phyloP scores from a whole-genome alignment of 2,797 vertebrate genomes.

The Emys orbicularis region DNA sequence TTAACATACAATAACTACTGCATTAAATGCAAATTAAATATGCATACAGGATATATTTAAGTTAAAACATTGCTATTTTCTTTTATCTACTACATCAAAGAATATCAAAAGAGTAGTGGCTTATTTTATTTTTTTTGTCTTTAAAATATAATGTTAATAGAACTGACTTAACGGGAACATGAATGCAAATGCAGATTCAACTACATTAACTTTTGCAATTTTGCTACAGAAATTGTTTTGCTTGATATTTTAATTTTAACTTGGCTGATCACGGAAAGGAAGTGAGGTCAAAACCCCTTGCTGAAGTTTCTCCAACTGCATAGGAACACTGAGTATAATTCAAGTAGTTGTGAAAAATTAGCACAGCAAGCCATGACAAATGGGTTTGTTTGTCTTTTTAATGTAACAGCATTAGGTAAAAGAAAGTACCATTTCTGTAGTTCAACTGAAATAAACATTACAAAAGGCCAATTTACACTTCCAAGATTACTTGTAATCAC shows the following conservation, averaged over 20 bases:
- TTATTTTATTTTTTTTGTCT: neutral
- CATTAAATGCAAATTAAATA: constrained; percentile 58
- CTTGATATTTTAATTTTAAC: constrained; percentile 69
- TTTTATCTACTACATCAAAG: constrained; percentile 70
- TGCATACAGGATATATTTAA: constrained; percentile 42
- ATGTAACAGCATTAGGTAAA: constrained; percentile 22
- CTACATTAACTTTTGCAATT: constrained; percentile 66
- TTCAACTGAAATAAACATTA: constrained; percentile 61
- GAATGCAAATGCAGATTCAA: constrained; percentile 60
- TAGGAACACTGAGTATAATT: constrained; percentile 20
- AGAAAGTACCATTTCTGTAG: constrained; percentile 3
- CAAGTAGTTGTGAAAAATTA: constrained; percentile 36
- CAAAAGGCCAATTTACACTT: constrained; percentile 68
- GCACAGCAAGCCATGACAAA: neutral
- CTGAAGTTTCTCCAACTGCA: constrained; percentile 16
- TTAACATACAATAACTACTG: constrained; percentile 39
- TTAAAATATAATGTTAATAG: neutral
- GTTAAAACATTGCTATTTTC: constrained; percentile 63
- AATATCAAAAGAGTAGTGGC: constrained; percentile 12
- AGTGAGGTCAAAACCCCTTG: constrained; percentile 13
- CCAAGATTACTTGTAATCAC: constrained; percentile 46
- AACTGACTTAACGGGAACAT: constrained; percentile 49
- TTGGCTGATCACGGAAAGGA: neutral
- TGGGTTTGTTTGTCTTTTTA: constrained; percentile 35
- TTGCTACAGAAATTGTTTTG: constrained; percentile 47